phyloP scores from a whole-genome alignment of 1,140 invertebrate genomes.

The Lineus longissimus region DNA sequence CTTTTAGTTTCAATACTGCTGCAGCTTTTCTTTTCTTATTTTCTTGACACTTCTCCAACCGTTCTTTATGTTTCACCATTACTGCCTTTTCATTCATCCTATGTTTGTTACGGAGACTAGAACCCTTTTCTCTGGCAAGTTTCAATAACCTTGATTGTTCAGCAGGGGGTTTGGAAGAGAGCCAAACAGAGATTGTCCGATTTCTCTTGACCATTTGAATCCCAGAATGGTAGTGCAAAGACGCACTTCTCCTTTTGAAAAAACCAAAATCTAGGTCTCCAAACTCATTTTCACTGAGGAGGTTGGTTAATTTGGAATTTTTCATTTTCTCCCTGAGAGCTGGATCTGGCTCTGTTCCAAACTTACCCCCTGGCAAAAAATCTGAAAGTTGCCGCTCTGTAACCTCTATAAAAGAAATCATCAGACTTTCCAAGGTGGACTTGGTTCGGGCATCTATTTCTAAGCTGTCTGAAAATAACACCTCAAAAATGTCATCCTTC shows the following conservation, averaged over 20 bases:
- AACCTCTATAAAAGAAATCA: constrained; percentile 8
- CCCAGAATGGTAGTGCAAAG: background rate
- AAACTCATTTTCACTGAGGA: constrained; percentile 8
- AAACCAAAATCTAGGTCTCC: constrained; percentile 8
- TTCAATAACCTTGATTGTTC: constrained; percentile 2
- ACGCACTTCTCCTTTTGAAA: constrained; percentile 5
- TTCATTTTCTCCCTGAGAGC: constrained; percentile 6
- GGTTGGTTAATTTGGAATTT: constrained; percentile 6
- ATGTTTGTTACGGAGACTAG: constrained; percentile 4
- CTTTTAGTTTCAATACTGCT: background rate
- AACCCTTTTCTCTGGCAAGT: constrained; percentile 5
- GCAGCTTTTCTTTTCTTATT: constrained; percentile 10
- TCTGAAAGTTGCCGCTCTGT: background rate
- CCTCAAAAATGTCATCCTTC: no score
- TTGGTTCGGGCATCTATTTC: background rate
- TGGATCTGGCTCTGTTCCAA: constrained; percentile 1
- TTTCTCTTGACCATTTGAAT: constrained; percentile 5
- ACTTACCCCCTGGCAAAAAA: constrained; percentile 7
- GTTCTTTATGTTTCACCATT: constrained; percentile 7
- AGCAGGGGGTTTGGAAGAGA: background rate
- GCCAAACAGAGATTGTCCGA: constrained; percentile 6
- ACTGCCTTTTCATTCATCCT: background rate
- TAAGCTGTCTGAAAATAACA: no score
- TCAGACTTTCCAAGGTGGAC: constrained; percentile 5
- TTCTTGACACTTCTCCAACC: background rate